Conservation (phyloP, 2,888 invertebrate species). For the Nipponacmea schrenckii region DNA sequence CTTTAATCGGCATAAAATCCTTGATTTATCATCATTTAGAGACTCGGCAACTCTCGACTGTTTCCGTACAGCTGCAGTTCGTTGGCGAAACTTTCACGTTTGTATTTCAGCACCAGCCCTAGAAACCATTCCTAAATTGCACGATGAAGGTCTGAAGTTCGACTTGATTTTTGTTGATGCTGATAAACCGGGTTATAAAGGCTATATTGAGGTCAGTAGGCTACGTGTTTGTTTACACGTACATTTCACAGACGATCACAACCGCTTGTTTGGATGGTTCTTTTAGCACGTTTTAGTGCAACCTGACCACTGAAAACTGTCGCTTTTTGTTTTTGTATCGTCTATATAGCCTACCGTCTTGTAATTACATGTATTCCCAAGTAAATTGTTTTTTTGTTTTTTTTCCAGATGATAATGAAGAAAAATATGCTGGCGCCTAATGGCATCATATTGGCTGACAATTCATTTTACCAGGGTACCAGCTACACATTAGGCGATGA, state of each 20-base stretch:
- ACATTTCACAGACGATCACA: neutral
- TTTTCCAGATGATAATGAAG: neutral
- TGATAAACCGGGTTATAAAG: slow-evolving; percentile 33
- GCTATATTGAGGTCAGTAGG: slow-evolving; percentile 32
- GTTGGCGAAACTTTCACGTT: neutral
- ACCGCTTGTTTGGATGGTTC: neutral
- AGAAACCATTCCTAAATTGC: slow-evolving; percentile 28
- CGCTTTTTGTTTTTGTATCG: neutral
- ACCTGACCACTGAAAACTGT: neutral
- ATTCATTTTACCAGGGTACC: neutral
- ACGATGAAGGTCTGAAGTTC: slow-evolving; percentile 26
- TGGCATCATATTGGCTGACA: neutral
- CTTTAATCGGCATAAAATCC: neutral
- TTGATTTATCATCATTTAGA: too few species aligned
- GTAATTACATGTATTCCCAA: too few species aligned
- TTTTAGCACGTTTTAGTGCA: neutral
- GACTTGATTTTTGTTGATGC: slow-evolving; percentile 42
- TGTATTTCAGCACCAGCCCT: slow-evolving; percentile 15
- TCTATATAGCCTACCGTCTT: too few species aligned
- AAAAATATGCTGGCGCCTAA: neutral
- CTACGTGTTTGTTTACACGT: neutral
- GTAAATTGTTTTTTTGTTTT: too few species aligned
- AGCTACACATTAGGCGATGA: neutral
- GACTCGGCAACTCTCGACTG: too few species aligned
- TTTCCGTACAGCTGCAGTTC: too few species aligned